Evolutionary conservation across 2,113 vertebrate genomes (phyloP).

Genomic region (Hemibagrus wyckioides): DNA sequence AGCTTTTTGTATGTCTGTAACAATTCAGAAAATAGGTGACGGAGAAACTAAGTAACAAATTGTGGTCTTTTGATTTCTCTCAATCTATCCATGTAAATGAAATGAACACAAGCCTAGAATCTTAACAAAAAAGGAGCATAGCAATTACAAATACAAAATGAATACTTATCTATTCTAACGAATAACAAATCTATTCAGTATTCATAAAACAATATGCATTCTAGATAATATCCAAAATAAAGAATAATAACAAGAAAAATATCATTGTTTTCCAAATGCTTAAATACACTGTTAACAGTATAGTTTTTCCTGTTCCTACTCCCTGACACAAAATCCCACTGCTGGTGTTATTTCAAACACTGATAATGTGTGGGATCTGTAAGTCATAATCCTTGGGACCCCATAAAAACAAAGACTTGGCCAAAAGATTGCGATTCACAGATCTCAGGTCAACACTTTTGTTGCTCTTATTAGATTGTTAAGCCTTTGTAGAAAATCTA

Average conservation of each 20-base stretch:
- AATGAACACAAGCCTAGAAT: not conserved
- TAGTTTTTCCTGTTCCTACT: not conserved
- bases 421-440: slow-evolving; percentile 62
- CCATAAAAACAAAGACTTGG: slow-evolving; percentile 7
- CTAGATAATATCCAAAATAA: not conserved
- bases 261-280: not conserved
- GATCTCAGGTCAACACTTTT: slow-evolving; percentile 54
- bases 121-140: not conserved
- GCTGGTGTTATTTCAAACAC: not conserved
- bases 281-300: not conserved
- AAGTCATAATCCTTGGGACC: slow-evolving; percentile 54
- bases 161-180: too few species aligned
- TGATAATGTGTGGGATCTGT: slow-evolving; percentile 1
- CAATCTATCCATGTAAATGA: not conserved
- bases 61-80: not conserved
- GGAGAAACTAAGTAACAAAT: not conserved
- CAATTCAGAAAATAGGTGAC: not conserved
- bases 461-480: slow-evolving; percentile 1
- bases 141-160: not conserved
- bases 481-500: not conserved
- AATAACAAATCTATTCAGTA: not conserved
- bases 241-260: not conserved
- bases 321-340: not conserved
- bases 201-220: not conserved
- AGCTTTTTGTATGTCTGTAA: not conserved